Evolutionary conservation across 1,140 invertebrate genomes (phyloP).

Genomic region (Delia radicum): DNA sequence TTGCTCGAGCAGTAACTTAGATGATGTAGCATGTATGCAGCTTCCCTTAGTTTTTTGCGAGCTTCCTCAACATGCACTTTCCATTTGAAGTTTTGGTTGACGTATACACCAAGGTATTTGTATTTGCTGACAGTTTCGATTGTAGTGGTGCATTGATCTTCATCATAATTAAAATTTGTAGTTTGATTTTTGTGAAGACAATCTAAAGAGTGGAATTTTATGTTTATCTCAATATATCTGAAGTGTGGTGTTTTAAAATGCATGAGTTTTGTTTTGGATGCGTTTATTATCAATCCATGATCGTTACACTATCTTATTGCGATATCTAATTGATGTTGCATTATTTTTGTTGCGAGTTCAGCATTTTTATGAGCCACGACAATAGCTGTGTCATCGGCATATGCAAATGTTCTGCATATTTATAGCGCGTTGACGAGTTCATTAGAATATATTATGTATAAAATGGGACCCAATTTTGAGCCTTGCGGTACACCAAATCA

Average conservation of each 20-base stretch:
- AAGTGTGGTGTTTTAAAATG: neutral
- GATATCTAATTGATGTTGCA: neutral
- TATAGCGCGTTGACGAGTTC: neutral
- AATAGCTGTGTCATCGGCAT: conserved; percentile 1
- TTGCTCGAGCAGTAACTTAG: too few relatives aligned
- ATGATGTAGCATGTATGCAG: too few relatives aligned
- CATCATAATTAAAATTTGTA: neutral
- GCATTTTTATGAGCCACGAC: too few relatives aligned
- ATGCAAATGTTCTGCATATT: neutral
- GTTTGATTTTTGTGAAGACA: neutral
- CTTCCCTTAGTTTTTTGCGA: too few relatives aligned
- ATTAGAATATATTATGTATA: neutral
- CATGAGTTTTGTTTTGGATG: neutral
- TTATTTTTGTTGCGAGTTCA: neutral
- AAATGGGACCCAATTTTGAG: neutral
- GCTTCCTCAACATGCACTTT: too few relatives aligned
- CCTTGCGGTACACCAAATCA: neutral
- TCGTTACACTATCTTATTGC: neutral
- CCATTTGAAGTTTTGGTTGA: neutral
- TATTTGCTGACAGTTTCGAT: neutral
- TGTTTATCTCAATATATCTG: neutral
- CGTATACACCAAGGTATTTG: neutral
- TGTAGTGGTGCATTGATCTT: neutral
- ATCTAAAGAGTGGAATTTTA: neutral
- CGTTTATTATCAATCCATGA: neutral